phyloP scores from a whole-genome alignment of 1,140 invertebrate genomes.

The Oppia nitens region DNA sequence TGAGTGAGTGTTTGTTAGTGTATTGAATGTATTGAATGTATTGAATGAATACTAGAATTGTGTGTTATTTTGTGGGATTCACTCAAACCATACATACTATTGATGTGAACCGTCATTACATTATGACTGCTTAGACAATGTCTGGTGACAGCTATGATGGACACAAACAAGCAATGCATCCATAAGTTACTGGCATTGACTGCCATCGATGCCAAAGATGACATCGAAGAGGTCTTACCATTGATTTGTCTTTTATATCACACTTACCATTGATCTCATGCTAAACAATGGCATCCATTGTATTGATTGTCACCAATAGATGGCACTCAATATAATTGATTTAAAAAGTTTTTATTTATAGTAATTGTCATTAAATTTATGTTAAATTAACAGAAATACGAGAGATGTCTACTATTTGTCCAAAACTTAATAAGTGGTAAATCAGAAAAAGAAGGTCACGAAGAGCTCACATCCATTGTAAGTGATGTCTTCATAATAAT shows the following conservation, averaged over 20 bases:
- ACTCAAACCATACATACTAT: not conserved
- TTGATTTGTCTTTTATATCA: not conserved
- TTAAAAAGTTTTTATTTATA: no score
- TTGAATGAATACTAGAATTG: no score
- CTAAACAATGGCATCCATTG: not conserved
- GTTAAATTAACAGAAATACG: no score
- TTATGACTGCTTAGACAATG: not conserved
- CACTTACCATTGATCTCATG: not conserved
- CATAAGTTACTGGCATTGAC: not conserved
- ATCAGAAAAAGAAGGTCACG: slow-evolving; percentile 62
- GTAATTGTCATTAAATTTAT: no score
- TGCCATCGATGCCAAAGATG: slow-evolving; percentile 5
- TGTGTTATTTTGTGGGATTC: no score
- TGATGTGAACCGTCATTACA: not conserved
- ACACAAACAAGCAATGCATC: not conserved
- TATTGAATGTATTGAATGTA: no score
- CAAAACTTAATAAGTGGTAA: not conserved
- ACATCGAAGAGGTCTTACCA: slow-evolving; percentile 8
- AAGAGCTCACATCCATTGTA: slow-evolving; percentile 39
- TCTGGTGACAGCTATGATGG: no score
- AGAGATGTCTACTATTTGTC: not conserved
- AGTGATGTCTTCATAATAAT: not conserved
- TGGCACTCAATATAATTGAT: no score
- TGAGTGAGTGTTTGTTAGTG: no score
- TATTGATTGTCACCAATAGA: not conserved